These are phyloP conservation scores for Hirtodrosophila cameraria DNA, from an alignment of 2,888 invertebrate genomes.

Conservation along the genomic window DNA sequence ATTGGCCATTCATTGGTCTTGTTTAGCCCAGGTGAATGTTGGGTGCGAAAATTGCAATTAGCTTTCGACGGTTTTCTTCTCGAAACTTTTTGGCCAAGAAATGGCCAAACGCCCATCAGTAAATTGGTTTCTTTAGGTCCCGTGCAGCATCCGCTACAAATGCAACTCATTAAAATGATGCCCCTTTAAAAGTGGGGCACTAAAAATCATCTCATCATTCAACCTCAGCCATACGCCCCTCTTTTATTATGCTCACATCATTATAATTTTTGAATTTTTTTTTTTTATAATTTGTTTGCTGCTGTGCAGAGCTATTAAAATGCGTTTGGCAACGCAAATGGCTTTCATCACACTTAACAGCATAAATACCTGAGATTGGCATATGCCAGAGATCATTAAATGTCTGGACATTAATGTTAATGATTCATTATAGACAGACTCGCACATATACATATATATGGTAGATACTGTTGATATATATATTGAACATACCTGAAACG, in stretches of 20 bases:
- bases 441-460: neutral
- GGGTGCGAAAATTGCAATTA: conserved; percentile 64
- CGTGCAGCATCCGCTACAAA: conserved; percentile 13
- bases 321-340: conserved; percentile 54
- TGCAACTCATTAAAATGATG: conserved; percentile 36
- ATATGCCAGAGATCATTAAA: conserved; percentile 52
- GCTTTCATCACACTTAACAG: conserved; percentile 42
- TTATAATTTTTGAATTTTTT: conserved; percentile 2
- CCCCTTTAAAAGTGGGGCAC: conserved; percentile 14
- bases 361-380: conserved; percentile 55
- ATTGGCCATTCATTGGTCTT: conserved; percentile 52
- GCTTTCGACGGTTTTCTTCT: conserved; percentile 20
- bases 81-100: conserved; percentile 14
- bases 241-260: conserved; percentile 23
- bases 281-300: conserved; percentile 29
- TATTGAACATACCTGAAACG: conserved; percentile 51
- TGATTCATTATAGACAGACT: conserved; percentile 36
- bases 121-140: conserved; percentile 33
- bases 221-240: conserved; percentile 24
- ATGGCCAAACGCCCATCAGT: conserved; percentile 6
- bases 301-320: conserved; percentile 35
- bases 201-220: neutral
- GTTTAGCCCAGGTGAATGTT: conserved; percentile 46
- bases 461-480: neutral
- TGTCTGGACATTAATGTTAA: conserved; percentile 45